Evolutionary conservation across 2,113 vertebrate species (phyloP).

Genomic region (Rhizomys pruinosus): DNA sequence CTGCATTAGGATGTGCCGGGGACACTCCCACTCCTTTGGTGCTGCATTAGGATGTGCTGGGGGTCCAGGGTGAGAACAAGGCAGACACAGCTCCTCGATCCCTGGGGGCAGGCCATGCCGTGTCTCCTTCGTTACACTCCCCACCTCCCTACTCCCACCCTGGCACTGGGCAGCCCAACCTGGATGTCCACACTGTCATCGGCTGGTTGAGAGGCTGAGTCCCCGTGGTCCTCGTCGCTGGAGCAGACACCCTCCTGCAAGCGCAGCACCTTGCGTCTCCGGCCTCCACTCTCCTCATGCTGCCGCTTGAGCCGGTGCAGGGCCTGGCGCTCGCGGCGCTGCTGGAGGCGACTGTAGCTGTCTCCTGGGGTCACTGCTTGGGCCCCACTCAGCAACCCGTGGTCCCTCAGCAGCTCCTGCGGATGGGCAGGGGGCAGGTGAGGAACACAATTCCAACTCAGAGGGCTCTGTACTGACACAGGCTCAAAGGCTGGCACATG

Average conservation of each 20-base stretch:
- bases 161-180: slow-evolving; percentile 79
- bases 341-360: slow-evolving; percentile 85
- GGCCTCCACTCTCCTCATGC: slow-evolving; percentile 85
- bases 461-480: neutral
- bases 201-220: fast-evolving
- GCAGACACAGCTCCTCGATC: no score
- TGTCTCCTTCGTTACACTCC: no score
- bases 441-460: fast-evolving
- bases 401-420: slow-evolving; percentile 90
- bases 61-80: neutral
- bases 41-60: neutral
- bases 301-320: slow-evolving; percentile 90
- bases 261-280: slow-evolving; percentile 89
- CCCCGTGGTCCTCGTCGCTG: slow-evolving; percentile 82
- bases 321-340: slow-evolving; percentile 86
- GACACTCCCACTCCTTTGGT: no score
- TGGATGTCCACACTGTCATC: slow-evolving; percentile 90
- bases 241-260: slow-evolving; percentile 84
- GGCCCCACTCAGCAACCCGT: slow-evolving; percentile 86
- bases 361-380: neutral
- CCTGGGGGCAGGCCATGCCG: no score
- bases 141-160: slow-evolving; percentile 81
- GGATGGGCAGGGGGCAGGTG: fast-evolving
- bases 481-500: neutral
- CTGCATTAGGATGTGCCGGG: no score